Evolutionary conservation across 2,113 vertebrate genomes (phyloP), one percentile per base, ranked within the genome.

Genomic region (Marmota flaviventris): DNA sequence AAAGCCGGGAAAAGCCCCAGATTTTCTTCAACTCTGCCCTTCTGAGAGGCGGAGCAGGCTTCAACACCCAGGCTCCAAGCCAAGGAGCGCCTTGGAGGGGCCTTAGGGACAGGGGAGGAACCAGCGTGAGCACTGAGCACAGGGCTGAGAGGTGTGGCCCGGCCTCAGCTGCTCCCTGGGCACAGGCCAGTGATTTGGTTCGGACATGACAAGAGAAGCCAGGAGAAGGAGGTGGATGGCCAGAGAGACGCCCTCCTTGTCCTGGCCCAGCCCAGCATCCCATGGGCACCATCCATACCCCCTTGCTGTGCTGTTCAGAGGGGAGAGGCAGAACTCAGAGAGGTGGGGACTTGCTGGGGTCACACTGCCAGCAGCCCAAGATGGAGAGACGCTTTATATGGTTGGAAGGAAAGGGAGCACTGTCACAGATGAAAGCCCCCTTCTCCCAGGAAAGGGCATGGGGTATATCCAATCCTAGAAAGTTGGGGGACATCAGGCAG

Each of bases 21-120:
- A 11, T 61, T 61, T 96, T 73, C 85, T 84, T 32, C n/a, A 88
- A 45, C 9, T 87, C 42, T 58, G 85, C 37, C n/a, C 18, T 61
- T 45, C 39, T 20, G 32, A 39, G 29, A 22, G 27, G 12, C 1
- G 16, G 22, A 37, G 81, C 14, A 18, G 45, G 24, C 51, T 81
- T 51, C 37, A 24, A 7, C 25, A 81, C 56, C 58, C 65, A 84
- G 86, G 45, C 37, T 61, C 45, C 20, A 22, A 48, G 93, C 39
- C 67, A n/a, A 63, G 53, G 37, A 58, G 27, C 5, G 8, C 37
- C 12, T 13, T 1, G 18, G 45, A 48, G 45, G 18, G 56, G 90
- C 70, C 37, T 0, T 10, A 69, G 51, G 69, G 61, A 24, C 4
- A 42, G 45, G 34, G 0, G 8, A 16, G 61, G 8, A 86, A 42